Conservation (phyloP, 2,113 vertebrate species). For the Semnornis frantzii region DNA sequence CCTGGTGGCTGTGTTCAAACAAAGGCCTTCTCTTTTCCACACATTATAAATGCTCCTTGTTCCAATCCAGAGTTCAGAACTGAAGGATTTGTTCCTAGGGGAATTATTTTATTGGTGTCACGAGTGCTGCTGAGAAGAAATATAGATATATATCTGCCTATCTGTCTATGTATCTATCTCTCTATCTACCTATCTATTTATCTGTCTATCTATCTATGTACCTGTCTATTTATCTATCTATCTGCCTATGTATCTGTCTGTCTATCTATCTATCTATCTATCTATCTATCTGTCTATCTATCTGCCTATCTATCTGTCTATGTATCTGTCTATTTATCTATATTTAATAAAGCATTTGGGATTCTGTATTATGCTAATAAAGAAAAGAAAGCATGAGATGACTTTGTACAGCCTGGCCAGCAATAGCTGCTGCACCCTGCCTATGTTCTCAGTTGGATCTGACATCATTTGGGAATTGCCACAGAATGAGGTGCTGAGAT, state of each 20-base stretch:
- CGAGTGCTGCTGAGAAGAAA: background rate
- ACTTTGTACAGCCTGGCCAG: background rate
- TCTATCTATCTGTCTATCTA: no score
- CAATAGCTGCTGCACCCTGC: background rate
- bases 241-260: no score
- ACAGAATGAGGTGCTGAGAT: background rate
- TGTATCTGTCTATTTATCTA: no score
- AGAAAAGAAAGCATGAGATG: background rate
- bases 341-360: background rate
- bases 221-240: no score
- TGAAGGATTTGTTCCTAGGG: background rate
- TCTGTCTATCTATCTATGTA: no score
- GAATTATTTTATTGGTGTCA: background rate
- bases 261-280: no score
- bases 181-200: no score
- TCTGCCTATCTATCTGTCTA: no score
- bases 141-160: no score
- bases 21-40: conserved; percentile 45
- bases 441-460: background rate
- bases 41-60: background rate
- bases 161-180: no score
- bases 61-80: conserved; percentile 24
- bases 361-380: background rate
- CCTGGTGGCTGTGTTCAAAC: conserved; percentile 9
- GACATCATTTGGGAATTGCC: background rate